These are phyloP conservation scores for Odontocerum albicorne DNA, from an alignment of 2,888 invertebrate genomes.

Conservation along the genomic window DNA sequence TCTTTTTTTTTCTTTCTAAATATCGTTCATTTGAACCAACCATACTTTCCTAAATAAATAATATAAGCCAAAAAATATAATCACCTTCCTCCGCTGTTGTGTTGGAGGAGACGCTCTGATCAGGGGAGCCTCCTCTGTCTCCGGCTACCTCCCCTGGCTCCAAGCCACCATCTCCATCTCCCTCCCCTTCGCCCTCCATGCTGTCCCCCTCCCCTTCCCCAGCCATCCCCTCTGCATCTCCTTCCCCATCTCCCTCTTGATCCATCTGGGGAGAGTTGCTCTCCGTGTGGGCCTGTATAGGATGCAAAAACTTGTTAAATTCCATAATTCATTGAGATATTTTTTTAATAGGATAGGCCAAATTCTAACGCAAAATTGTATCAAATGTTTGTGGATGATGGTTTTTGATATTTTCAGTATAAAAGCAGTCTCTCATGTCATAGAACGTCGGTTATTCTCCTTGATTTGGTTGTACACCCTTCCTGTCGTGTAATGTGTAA, in stretches of 20 bases:
- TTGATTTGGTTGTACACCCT: too few relatives aligned
- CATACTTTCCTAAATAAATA: too few relatives aligned
- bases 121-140: constrained; percentile 49
- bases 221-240: constrained; percentile 47
- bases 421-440: too few relatives aligned
- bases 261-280: constrained; percentile 49
- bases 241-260: constrained; percentile 46
- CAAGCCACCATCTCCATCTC: constrained; percentile 45
- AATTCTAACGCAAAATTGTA: too few relatives aligned
- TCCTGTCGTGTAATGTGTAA: too few relatives aligned
- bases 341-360: too few relatives aligned
- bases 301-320: not conserved
- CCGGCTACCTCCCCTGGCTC: constrained; percentile 44
- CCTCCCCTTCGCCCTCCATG: constrained; percentile 45
- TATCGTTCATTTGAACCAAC: too few relatives aligned
- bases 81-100: constrained; percentile 46
- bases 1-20: too few relatives aligned
- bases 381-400: too few relatives aligned
- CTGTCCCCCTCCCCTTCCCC: constrained; percentile 45
- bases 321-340: not conserved
- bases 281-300: constrained; percentile 45
- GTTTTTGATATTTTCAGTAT: too few relatives aligned
- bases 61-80: not conserved
- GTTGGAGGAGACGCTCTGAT: constrained; percentile 55
- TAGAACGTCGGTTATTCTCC: too few relatives aligned